Evolutionary conservation across 2,888 invertebrate species (phyloP), one percentile per base, ranked within the genome.

Genomic region (Anodontia alba): DNA sequence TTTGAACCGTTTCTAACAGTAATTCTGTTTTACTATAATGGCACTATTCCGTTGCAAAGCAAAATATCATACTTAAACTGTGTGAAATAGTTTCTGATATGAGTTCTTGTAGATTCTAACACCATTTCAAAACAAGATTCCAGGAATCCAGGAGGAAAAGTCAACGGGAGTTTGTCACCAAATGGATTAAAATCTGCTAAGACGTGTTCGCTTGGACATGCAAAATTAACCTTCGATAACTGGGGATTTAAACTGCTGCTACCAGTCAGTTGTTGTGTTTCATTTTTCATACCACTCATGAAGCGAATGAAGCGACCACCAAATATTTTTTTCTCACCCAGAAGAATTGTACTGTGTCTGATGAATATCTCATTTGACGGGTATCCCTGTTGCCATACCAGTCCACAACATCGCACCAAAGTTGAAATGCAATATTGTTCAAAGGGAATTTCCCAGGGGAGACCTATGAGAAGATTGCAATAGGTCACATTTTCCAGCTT

Each of bases 211-310:
- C 51, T 54, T 36, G 72, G 73, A 36, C 78, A 78, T 8, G 78
- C 78, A 68, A 78, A 78, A 46, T 72, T 78, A 3, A 78, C 62
- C 36, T 73, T 78, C 20, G 72, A 72, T 31, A 3, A 17, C 17
- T 20, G 7, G 12, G 78, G 78, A 12, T 0, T 3, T 49, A 67
- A 51, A 38, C 36, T 20, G 1, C 8, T 29, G 15, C 67, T 49
- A 1, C 54, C 73, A 23, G 38, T 38, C 0, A 78, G 31, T n/a
- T n/a, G 0, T n/a, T 8, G 26, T 15, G 38, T 67, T 67, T 78
- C 78, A 31, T 78, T 72, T 77, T 78, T 78, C 8, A 43, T 66
- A 0, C 78, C 78, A 1, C 38, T 23, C 78, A 78, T 78, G 43
- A 78, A 78, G 0, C 78, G 67, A 1, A 76, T 33, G 31, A 75